These are phyloP conservation scores for Anaspis maculata DNA, from an alignment of 2,888 invertebrate species.

Conservation along the genomic window DNA sequence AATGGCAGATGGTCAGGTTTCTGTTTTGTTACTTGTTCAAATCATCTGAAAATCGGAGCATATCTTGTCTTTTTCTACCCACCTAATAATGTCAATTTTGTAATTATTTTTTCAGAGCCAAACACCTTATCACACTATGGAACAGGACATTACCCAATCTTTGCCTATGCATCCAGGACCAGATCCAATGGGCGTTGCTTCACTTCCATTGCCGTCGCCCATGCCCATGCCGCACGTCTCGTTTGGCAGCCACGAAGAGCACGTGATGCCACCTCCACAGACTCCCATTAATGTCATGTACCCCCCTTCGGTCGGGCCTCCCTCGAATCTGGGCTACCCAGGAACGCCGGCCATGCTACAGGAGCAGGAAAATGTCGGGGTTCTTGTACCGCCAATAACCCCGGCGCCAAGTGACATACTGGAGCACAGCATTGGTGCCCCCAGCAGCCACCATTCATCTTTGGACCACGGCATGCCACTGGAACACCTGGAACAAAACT, in stretches of 20 bases:
- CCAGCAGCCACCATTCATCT: constrained; percentile 31
- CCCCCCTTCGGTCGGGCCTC: constrained; percentile 39
- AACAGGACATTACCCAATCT: constrained; percentile 28
- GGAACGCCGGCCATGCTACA: constrained; percentile 29
- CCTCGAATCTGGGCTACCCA: constrained; percentile 30
- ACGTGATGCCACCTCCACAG: constrained; percentile 41
- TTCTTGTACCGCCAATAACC: constrained; percentile 36
- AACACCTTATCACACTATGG: constrained; percentile 34
- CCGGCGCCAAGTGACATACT: constrained; percentile 34
- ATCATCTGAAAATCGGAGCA: too few species aligned
- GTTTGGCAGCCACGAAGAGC: constrained; percentile 14
- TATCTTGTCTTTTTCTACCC: too few species aligned
- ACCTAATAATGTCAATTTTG: too few species aligned
- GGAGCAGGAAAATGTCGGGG: constrained; percentile 37
- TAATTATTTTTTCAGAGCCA: constrained; percentile 25
- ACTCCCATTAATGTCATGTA: constrained; percentile 42
- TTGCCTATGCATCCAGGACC: constrained; percentile 27
- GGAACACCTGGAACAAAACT: constrained; percentile 23
- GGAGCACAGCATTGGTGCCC: constrained; percentile 26
- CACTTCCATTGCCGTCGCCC: constrained; percentile 24
- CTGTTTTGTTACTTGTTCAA: too few species aligned
- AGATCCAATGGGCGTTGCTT: too few species aligned
- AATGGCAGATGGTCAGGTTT: too few species aligned
- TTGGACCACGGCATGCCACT: constrained; percentile 26
- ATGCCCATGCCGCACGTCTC: constrained; percentile 24